Evolutionary conservation across 2,113 vertebrate species (phyloP), one percentile per base, ranked within the genome.

Genomic region (Dromiciops gliroides): DNA sequence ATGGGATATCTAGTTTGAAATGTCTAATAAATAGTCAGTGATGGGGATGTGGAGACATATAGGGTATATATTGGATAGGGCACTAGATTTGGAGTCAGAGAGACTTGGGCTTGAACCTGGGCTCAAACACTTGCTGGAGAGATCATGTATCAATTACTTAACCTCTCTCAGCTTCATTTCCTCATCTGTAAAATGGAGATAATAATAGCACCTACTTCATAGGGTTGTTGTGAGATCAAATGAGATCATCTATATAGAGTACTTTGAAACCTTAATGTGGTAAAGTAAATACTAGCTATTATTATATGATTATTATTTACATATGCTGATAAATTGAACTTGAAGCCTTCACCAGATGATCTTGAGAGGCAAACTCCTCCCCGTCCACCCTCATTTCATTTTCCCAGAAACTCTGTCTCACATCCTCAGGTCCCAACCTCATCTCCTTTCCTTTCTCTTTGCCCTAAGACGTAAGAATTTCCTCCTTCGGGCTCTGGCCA

Each of bases 91-190:
- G 7, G 8, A 88, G 10, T 50, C 52, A 90, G 8, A 19, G 3
- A 89, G 50, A 93, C 23, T 25, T 93, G 9, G 51, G 0, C 88
- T 95, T 60, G 1, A 90, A 60, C 89, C 44, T 94, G 47, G 19
- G 90, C 49, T 94, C 44, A 44, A 89, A 52, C 3, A 28, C 8
- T 93, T 26, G 91, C 37, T 37, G 90, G 31, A 26, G 56, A 91
- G 92, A 7, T 44, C 89, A 53, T 93, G 31, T 92, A 28, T 23
- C 93, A 91, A 28, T 52, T 93, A 31, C n/a, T 90, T 91, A 93
- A 53, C 22, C 51, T 94, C 67, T 93, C 90, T 52, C 48, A 95
- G 50, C 23, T 49, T 49, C 53, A 47, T 28, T 3, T 89, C 89
- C 28, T 88, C 28, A 50, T 31, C 50, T 89, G 1, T 51, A 93